Base-by-base conservation (phyloP, 53 echinoderm and acorn worm species). In the Hippasteria phrygiana region DNA sequence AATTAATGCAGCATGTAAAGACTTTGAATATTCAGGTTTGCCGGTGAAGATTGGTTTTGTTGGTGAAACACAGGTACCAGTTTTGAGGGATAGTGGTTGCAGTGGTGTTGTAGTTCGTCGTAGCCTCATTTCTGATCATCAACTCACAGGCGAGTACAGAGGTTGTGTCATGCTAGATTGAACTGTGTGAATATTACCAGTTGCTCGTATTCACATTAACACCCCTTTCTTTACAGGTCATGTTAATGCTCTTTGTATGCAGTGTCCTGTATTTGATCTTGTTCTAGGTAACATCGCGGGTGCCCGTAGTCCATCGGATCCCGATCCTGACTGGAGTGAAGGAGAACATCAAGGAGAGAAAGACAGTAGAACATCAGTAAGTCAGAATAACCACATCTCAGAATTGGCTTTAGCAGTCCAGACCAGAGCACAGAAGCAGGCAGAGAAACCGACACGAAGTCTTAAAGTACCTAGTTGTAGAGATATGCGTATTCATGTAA, bases 151-250 rank as follows among this genome's bases (percentile, higher is more conserved):
- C 11, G 24, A 32, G 42, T 13, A 1, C 22, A 64, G 75, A 48
- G 41, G 38, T 20, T 89, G 90, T 64, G 67, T 78, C 16, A 71
- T 89, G 1, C 22, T 89, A 3, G 72, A 72, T 40, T 39, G 72
- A 5, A 72, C 72, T 18, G 72, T 72, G 3, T 8, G 72, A 2
- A 22, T 70, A 80, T 59, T 78, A 2, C 90, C 90, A 55, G 90
- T 80, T n/a, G 90, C 80, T 3, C 67, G 50, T 16, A 71, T 91
- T 22, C 14, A 53, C 31, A 65, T 93, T 47, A 59, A 86, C 22
- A 73, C 93, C n/a, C 93, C 93, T 39, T 93, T 43, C 33, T 87
- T 86, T 75, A 28, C 42, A 18, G 93, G 90, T 43, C 26, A 41
- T n/a, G 29, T 87, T 48, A 78, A 89, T 31, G 93, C 88, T 0